phyloP scores from a whole-genome alignment of 1,140 invertebrate species.

The Drosophila pseudoananassae region DNA sequence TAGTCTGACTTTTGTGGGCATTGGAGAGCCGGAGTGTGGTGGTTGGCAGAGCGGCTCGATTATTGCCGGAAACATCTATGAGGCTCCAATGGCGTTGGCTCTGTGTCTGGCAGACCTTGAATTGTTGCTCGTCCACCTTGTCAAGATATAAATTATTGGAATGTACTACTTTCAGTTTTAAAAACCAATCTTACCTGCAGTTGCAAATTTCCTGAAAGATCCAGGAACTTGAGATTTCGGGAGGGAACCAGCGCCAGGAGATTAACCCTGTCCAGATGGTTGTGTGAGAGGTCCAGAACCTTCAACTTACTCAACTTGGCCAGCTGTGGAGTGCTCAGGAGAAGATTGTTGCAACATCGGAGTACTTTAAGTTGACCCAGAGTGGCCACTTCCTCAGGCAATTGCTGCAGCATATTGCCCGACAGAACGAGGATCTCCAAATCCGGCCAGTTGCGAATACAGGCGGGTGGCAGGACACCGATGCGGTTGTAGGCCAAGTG shows the following conservation, averaged over 20 bases:
- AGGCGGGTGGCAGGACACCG: slow-evolving; percentile 89
- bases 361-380: slow-evolving; percentile 90
- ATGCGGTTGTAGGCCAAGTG: slow-evolving; percentile 92
- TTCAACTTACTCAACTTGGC: slow-evolving; percentile 89
- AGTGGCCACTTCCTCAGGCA: slow-evolving; percentile 91
- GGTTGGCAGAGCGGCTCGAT: slow-evolving; percentile 87
- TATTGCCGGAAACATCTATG: slow-evolving; percentile 92
- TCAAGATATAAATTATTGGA: not conserved
- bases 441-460: slow-evolving; percentile 90
- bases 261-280: slow-evolving; percentile 92
- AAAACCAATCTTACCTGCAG: slow-evolving; percentile 85
- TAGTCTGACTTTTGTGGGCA: slow-evolving; percentile 85
- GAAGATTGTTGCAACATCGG: slow-evolving; percentile 92
- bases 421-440: slow-evolving; percentile 93
- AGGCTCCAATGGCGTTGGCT: slow-evolving; percentile 91
- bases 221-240: slow-evolving; percentile 92
- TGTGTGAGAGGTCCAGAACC: slow-evolving; percentile 93
- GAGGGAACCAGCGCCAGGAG: slow-evolving; percentile 89
- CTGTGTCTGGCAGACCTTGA: slow-evolving; percentile 88
- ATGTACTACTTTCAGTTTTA: too few relatives aligned
- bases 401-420: slow-evolving; percentile 90
- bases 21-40: slow-evolving; percentile 84
- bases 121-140: slow-evolving; percentile 90
- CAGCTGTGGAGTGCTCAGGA: slow-evolving; percentile 90
- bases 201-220: slow-evolving; percentile 92